Evolutionary conservation across 2,888 invertebrate species (phyloP), one percentile per base, ranked within the genome.

Genomic region (Dermolepida albohirtum): DNA sequence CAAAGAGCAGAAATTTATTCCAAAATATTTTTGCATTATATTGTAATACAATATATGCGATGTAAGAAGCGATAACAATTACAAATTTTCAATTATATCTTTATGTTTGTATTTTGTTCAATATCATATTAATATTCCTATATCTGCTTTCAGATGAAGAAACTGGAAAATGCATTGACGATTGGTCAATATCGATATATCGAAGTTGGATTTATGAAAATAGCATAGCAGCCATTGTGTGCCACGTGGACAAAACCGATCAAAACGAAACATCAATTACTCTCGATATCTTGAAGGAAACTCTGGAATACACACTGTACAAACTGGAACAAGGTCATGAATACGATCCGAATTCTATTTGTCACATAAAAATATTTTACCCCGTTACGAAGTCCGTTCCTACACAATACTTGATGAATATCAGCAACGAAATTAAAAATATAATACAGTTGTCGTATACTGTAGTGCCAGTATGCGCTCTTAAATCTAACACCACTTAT

Each of bases 181-280:
- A 74, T 68, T 93, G 92, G 78, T 92, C 93, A 76, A 92, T 95
- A 68, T 93, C 93, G 10, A 91, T 95, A 74, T 90, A 92, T 59
- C 87, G 94, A 73, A 88, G 95, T 69, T 95, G 94, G 93, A 95
- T 94, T 83, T 94, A 94, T 78, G 95, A 95, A 80, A 94, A 93
- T 80, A 93, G 93, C 71, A 92, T 94, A 68, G 92, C 94, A 1
- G 93, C 94, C 1, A 90, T 94, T 76, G 93, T 95, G 12, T 94
- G 94, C 80, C 92, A 93, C 78, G 89, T 94, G 40, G 84, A 84
- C 72, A 78, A 84, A 62, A 81, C 83, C 39, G 84, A 84, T 70
- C 80, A 81, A 62, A 81, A 82, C 68, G 80, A 81, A 64, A 82
- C 83, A 72, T 81, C 82, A 50, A 77, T 88, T 5, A 85, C 83